A percentile compares a stretch with the other conserved stretches of the same genome.
Evolutionary conservation across 2,888 invertebrate species (phyloP).

Genomic region (Dryobota labecula): DNA sequence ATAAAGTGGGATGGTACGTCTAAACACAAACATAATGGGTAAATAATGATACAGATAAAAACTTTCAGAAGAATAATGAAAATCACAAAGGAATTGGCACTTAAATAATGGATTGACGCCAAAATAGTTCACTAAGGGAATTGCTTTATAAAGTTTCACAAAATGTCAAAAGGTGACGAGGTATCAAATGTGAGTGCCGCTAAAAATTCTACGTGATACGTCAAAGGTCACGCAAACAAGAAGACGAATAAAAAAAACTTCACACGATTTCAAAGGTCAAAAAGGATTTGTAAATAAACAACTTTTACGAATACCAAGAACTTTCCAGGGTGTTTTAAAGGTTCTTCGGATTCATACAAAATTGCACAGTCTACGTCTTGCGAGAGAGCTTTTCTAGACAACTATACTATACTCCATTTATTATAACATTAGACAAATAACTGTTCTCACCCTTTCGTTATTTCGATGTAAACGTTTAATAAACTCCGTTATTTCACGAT

Average conservation of each 20-base stretch:
- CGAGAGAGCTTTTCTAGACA: not conserved
- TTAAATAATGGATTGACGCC: not conserved
- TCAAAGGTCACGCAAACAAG: constrained; percentile 13
- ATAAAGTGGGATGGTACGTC: constrained; percentile 7
- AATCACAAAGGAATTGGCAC: not conserved
- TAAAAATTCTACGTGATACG: constrained; percentile 42
- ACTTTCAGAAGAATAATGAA: not conserved
- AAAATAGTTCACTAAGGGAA: constrained; percentile 3
- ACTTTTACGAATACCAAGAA: not conserved
- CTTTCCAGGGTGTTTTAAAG: not conserved
- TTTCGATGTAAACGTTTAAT: no score
- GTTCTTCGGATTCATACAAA: not conserved
- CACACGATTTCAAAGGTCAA: not conserved
- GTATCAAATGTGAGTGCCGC: constrained; percentile 24
- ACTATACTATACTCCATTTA: no score
- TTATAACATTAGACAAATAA: no score
- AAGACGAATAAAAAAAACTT: constrained; percentile 15
- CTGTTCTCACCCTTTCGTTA: no score
- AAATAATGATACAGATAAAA: constrained; percentile 25
- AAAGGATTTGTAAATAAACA: not conserved
- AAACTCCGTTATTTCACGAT: no score
- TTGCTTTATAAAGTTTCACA: constrained; percentile 20
- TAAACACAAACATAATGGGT: constrained; percentile 36
- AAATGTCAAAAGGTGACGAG: constrained; percentile 28
- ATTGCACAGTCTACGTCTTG: not conserved